A percentile compares a stretch with the other conserved stretches of the same genome.
Conservation (phyloP, 2,797 vertebrate genomes). For the Okamejei kenojei region DNA sequence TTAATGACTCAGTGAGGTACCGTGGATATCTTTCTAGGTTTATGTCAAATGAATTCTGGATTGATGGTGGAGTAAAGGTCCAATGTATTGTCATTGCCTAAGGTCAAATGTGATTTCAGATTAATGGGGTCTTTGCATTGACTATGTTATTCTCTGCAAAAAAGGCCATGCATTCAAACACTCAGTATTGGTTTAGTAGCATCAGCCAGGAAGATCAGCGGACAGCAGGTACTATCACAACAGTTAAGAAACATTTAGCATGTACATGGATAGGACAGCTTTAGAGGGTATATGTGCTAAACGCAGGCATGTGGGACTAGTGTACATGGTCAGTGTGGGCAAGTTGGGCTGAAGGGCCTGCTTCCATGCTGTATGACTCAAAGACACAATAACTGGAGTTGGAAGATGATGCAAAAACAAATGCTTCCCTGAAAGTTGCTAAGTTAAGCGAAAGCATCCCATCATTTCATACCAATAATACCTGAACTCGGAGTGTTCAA, state of each 20-base stretch:
- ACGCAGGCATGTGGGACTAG: too few relatives aligned
- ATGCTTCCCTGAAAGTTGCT: not conserved
- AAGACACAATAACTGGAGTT: too few relatives aligned
- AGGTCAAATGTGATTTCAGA: not conserved
- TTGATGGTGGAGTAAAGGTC: not conserved
- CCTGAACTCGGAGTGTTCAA: not conserved
- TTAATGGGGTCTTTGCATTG: not conserved
- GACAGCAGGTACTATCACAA: too few relatives aligned
- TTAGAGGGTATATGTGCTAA: too few relatives aligned
- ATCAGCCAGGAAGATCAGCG: not conserved
- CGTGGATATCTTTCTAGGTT: not conserved
- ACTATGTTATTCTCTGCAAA: too few relatives aligned
- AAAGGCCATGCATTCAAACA: not conserved
- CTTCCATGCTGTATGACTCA: too few relatives aligned
- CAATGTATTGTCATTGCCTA: not conserved
- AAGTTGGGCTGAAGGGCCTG: too few relatives aligned
- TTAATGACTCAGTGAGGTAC: not conserved
- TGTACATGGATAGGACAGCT: too few relatives aligned
- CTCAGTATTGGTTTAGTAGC: not conserved
- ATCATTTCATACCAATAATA: not conserved
- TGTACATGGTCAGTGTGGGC: too few relatives aligned
- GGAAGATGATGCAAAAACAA: not conserved
- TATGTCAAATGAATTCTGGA: not conserved
- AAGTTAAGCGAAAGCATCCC: not conserved
- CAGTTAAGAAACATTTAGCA: too few relatives aligned